Base-by-base conservation (phyloP, 2,113 vertebrate genomes). In the Protobothrops flavoviridis region DNA sequence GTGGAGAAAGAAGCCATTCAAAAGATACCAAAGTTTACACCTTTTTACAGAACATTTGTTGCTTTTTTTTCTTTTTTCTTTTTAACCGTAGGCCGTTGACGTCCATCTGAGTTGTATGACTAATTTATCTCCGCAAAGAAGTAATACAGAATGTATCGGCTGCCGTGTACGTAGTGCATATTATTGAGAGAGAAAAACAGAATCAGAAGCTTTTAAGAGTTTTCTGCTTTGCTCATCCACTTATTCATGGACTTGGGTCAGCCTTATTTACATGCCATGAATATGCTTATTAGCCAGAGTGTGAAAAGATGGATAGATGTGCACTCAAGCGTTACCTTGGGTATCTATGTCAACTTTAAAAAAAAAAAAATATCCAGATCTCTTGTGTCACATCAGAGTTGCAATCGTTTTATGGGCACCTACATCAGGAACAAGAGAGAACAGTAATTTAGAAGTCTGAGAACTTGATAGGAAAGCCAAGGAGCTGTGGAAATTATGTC, bases 141-240 rank as follows among this genome's bases (percentile, higher is more conserved):
- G 95, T 96, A 93, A 98, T 97, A 61, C 6, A 86, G 93, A 98
- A 98, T 90, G 92, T n/a, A 97, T 97, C 95, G 95, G 95, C 96
- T 97, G 94, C 97, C 94, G 92, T 98, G 98, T 98, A 98, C 97
- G 98, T 98, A 86, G 17, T 98, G 97, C 97, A 97, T 97, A 98
- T 96, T 98, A 97, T 96, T 2, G 45, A 90, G 26, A 85, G 69
- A 21, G 29, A 5, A 45, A 24, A 23, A 33, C 8, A 2, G 39
- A 13, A 98, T 91, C 96, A 93, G 96, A 95, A 97, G 98, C 97
- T 97, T 97, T 96, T 94, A 93, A 93, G 91, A 96, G 95, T 94
- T 96, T 93, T 88, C 94, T 94, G 96, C 94, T 94, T 39, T 39
- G 96, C 92, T 96, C 95, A 94, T 93, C 94, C 92, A 86, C 64